A percentile compares a stretch with the other conserved stretches of the same genome.
Evolutionary conservation across 2,888 invertebrate species (phyloP).

Genomic region (Tethea ocularis): DNA sequence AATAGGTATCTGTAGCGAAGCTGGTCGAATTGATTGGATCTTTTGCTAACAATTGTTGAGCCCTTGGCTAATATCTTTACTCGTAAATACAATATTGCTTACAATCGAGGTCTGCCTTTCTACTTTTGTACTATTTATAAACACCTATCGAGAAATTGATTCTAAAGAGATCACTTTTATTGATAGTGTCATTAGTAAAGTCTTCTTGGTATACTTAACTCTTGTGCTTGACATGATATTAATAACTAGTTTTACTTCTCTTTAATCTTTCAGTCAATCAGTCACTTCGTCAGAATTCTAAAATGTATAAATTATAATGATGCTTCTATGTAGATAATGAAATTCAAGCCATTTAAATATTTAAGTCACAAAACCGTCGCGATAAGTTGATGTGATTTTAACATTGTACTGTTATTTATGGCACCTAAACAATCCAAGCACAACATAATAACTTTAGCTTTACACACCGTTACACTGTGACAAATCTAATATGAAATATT

Average conservation of each 20-base stretch:
- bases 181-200: not conserved
- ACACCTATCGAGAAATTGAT: conserved; percentile 2
- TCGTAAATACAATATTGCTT: conserved; percentile 1
- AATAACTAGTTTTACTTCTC: too few species aligned
- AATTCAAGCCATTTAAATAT: not conserved
- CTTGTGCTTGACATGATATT: too few species aligned
- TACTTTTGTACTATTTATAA: not conserved
- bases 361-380: too few species aligned
- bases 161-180: not conserved
- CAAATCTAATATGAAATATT: too few species aligned
- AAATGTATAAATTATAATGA: too few species aligned
- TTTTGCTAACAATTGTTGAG: conserved; percentile 17
- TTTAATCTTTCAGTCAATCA: too few species aligned
- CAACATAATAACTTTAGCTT: not conserved
- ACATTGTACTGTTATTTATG: not conserved
- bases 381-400: not conserved
- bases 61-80: not conserved
- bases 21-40: conserved; percentile 24
- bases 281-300: too few species aligned
- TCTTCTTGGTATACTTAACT: not conserved
- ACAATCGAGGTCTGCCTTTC: not conserved
- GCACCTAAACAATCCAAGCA: not conserved
- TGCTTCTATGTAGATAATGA: not conserved
- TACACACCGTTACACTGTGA: not conserved
- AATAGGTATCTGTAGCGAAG: conserved; percentile 20